phyloP scores from a whole-genome alignment of 2,888 invertebrate genomes.

The Conomelus anceps region DNA sequence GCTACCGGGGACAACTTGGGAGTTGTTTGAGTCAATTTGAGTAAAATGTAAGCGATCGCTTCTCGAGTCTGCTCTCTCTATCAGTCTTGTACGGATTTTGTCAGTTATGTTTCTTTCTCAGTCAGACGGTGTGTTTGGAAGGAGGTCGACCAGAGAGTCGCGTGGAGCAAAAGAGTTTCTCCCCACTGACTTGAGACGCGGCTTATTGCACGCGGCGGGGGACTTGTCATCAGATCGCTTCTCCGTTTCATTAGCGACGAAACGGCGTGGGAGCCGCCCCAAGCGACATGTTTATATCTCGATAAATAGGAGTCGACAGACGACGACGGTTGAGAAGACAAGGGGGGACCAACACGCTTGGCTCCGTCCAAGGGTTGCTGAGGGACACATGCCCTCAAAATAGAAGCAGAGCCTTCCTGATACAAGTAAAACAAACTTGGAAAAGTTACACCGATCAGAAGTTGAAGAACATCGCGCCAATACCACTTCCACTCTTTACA shows the following conservation, averaged over 20 bases:
- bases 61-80: neutral
- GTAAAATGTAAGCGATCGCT: neutral
- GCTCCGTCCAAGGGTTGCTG: neutral
- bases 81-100: too few species aligned
- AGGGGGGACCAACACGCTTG: neutral
- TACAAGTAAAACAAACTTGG: neutral
- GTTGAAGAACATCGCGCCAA: neutral
- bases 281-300: neutral
- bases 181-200: neutral
- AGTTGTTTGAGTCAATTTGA: neutral
- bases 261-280: neutral
- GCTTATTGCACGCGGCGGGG: neutral
- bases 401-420: neutral
- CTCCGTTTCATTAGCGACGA: neutral
- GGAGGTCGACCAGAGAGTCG: neutral
- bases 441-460: neutral
- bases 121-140: neutral
- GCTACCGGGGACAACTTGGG: neutral
- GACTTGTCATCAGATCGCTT: neutral
- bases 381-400: neutral
- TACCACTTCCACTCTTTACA: neutral
- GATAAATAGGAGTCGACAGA: neutral
- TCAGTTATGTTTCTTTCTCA: neutral
- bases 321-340: too few species aligned
- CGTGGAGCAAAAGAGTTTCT: neutral